Conservation (phyloP, 1,140 invertebrate species). For the Cyclargus thomasi region DNA sequence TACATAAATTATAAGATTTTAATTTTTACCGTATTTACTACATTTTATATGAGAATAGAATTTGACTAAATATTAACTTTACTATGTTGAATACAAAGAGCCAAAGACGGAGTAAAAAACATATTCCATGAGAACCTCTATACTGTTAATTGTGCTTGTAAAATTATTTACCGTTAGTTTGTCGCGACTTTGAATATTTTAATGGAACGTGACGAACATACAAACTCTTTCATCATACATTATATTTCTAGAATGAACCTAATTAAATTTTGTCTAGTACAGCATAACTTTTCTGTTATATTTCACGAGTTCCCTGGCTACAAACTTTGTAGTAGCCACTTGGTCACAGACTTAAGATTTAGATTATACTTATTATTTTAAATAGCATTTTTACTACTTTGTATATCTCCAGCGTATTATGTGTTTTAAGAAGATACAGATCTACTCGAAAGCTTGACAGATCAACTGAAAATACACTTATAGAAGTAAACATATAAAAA, state of each 20-base stretch:
- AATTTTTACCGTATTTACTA: too few species aligned
- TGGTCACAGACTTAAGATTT: background rate
- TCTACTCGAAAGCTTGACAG: background rate
- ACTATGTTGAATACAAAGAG: background rate
- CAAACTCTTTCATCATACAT: constrained; percentile 30
- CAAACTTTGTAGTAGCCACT: background rate
- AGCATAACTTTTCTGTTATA: background rate
- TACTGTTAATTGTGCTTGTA: constrained; percentile 42
- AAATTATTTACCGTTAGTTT: constrained; percentile 49
- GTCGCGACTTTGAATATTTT: constrained; percentile 50
- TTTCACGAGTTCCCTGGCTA: background rate
- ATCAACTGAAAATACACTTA: constrained; percentile 39
- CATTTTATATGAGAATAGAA: too few species aligned
- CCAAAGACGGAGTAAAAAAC: background rate
- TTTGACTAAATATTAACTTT: too few species aligned
- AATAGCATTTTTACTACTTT: background rate
- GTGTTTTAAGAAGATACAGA: background rate
- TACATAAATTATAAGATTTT: too few species aligned
- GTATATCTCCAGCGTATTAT: background rate
- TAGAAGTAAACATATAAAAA: constrained; percentile 54
- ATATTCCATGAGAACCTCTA: constrained; percentile 30
- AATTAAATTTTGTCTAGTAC: background rate
- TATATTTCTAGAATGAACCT: constrained; percentile 1
- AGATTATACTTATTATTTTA: too few species aligned
- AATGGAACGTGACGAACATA: constrained; percentile 49